Base-by-base conservation (phyloP, 1,140 invertebrate species). In the Macrobrachium rosenbergii region DNA sequence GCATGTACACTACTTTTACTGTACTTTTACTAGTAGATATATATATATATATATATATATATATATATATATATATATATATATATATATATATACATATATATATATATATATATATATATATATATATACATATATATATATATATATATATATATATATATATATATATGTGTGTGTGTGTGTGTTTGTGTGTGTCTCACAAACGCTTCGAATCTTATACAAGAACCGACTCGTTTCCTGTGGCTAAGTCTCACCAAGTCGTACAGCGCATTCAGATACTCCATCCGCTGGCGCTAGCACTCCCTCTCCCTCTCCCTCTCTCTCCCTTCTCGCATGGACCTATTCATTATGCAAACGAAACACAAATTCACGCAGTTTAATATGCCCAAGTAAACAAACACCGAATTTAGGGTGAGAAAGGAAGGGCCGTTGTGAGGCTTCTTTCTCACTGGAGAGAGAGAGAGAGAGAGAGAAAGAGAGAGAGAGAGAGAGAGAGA, bases 41-140 rank as follows among this genome's bases (percentile, higher is more conserved):
- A 77, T 58, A 8, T 28, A 52, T 58, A 58, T 17, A 52, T 28
- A 58, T 28, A 77, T 58, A 77, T 16, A 58, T 28, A 77, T 58
- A 77, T 77, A 77, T 77, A 77, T 77, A 77, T 77, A 77, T 77
- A 77, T 77, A 58, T 77, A 77, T 77, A 77, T 77, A 77, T 77
- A 77, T 58, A 77, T 77, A 77, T 77, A 77, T 77, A 77, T 77
- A 77, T 77, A 77, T 58, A 77, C 45, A 77, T 77, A 77, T 77
- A 77, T 77, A 58, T 77, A 77, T 77, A 77, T 77, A 77, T 77
- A 77, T 77, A 77, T 77, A 77, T 58, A 77, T 77, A 77, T 77
- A 58, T 77, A 77, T 77, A 77, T 77, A 77, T 77, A 58, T 77
- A 58, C 6, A 77, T 77, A 58, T 77, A 77, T 58, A 77, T 77